These are phyloP conservation scores for Oryzias javanicus DNA, from an alignment of 2,113 vertebrate species.

Conservation along the genomic window DNA sequence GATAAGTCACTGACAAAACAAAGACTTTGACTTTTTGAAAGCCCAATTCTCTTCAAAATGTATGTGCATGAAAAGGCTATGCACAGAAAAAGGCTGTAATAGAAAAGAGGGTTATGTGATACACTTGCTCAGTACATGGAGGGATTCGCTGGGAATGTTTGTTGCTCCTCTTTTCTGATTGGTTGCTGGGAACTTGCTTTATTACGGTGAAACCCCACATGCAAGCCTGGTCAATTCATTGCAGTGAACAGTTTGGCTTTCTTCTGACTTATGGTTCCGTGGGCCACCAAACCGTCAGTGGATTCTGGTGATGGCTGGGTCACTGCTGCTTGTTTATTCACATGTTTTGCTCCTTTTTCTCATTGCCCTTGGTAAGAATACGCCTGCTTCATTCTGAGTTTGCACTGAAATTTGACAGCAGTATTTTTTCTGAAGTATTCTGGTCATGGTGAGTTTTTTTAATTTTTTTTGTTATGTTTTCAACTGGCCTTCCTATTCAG, in stretches of 20 bases:
- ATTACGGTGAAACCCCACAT: conserved; percentile 55
- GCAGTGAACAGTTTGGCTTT: conserved; percentile 66
- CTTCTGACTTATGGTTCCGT: conserved; percentile 46
- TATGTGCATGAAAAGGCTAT: no score
- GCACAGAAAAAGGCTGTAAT: no score
- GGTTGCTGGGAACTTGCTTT: conserved; percentile 59
- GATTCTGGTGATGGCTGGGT: conserved; percentile 53
- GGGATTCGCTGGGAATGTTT: conserved; percentile 64
- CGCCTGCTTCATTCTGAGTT: background rate
- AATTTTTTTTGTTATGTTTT: background rate
- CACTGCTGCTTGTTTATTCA: conserved; percentile 32
- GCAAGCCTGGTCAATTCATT: conserved; percentile 68
- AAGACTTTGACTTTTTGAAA: no score
- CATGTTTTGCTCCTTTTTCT: conserved; percentile 40
- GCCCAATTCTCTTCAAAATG: no score
- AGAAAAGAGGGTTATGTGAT: no score
- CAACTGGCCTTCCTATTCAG: conserved; percentile 11
- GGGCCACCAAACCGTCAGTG: conserved; percentile 39
- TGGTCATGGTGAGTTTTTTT: background rate
- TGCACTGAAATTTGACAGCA: background rate
- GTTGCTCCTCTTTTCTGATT: conserved; percentile 74
- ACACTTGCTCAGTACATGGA: conserved; percentile 2
- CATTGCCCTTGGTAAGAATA: conserved; percentile 64
- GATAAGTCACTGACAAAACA: no score
- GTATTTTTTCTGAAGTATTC: background rate